phyloP scores from a whole-genome alignment of 1,140 invertebrate species.

The Drepana arcuata region DNA sequence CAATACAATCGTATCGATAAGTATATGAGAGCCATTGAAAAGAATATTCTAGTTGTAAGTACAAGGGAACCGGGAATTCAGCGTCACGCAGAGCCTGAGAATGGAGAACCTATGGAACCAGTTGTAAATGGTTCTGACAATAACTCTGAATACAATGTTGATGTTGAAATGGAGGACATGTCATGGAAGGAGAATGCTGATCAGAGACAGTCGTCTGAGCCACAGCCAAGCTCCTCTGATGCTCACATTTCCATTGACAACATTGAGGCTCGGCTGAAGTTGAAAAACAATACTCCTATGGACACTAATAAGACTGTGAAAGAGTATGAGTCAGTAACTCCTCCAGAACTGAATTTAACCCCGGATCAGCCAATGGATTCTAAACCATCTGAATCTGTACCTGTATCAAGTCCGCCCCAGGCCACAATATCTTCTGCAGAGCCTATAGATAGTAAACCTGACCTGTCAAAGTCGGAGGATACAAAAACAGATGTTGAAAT shows the following conservation, averaged over 20 bases:
- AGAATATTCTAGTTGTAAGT: constrained; percentile 95
- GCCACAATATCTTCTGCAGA: constrained; percentile 17
- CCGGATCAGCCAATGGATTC: constrained; percentile 20
- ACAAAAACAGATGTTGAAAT: constrained; percentile 39
- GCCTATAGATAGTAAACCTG: too few species aligned
- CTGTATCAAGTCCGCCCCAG: too few species aligned
- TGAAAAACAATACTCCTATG: constrained; percentile 36
- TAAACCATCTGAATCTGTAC: constrained; percentile 16
- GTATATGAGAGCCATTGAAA: constrained; percentile 95
- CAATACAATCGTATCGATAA: constrained; percentile 97
- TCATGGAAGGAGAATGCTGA: constrained; percentile 70
- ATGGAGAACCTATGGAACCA: constrained; percentile 76
- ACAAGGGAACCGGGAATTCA: constrained; percentile 89
- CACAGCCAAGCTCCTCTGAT: constrained; percentile 59
- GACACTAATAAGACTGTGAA: constrained; percentile 29
- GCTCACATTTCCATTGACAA: constrained; percentile 52
- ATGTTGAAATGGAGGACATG: constrained; percentile 79
- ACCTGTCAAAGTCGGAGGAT: too few species aligned
- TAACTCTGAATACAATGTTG: constrained; percentile 77
- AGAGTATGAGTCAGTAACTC: constrained; percentile 43
- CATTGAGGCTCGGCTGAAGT: constrained; percentile 38
- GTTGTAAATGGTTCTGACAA: constrained; percentile 73
- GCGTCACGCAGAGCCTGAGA: constrained; percentile 75
- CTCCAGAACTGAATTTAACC: constrained; percentile 29
- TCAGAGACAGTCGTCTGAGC: constrained; percentile 30